These are phyloP conservation scores for Epinephelus coioides DNA, from an alignment of 2,797 vertebrate species.

Conservation along the genomic window DNA sequence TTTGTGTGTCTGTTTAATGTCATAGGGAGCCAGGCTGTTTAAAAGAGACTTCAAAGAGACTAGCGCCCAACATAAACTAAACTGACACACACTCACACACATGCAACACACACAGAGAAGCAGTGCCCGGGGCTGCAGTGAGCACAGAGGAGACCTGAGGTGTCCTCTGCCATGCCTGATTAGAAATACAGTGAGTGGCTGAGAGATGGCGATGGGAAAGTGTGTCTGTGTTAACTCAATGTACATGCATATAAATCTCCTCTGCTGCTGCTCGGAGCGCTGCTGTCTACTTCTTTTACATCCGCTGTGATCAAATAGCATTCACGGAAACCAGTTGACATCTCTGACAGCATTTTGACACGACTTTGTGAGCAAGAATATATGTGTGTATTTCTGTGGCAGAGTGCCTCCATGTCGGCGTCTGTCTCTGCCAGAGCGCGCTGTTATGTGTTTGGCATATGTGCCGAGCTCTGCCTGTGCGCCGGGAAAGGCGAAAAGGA, in stretches of 20 bases:
- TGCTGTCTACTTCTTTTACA: constrained; percentile 50
- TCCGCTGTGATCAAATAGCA: constrained; percentile 47
- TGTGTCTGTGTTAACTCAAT: constrained; percentile 38
- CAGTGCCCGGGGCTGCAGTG: constrained; percentile 49
- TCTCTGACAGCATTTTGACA: constrained; percentile 59
- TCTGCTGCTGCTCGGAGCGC: constrained; percentile 41
- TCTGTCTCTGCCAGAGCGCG: constrained; percentile 9
- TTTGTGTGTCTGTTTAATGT: constrained; percentile 69
- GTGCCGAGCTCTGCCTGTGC: neutral
- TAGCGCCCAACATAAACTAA: constrained; percentile 63
- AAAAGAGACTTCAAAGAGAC: constrained; percentile 76
- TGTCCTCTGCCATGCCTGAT: constrained; percentile 77
- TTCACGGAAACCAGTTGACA: constrained; percentile 52
- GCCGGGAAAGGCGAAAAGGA: constrained; percentile 11
- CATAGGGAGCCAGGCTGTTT: constrained; percentile 61
- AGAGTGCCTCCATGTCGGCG: constrained; percentile 7
- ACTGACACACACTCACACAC: constrained; percentile 61
- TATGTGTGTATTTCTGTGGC: constrained; percentile 37
- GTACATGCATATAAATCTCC: constrained; percentile 47
- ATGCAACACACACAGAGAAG: constrained; percentile 50
- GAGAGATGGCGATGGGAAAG: constrained; percentile 36
- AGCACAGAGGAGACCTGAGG: constrained; percentile 63
- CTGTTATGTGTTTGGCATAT: constrained; percentile 29
- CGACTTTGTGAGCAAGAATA: constrained; percentile 42
- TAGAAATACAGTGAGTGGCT: constrained; percentile 65